Evolutionary conservation across 2,113 vertebrate species (phyloP), one percentile per base, ranked within the genome.

Genomic region (Trachemys scripta): DNA sequence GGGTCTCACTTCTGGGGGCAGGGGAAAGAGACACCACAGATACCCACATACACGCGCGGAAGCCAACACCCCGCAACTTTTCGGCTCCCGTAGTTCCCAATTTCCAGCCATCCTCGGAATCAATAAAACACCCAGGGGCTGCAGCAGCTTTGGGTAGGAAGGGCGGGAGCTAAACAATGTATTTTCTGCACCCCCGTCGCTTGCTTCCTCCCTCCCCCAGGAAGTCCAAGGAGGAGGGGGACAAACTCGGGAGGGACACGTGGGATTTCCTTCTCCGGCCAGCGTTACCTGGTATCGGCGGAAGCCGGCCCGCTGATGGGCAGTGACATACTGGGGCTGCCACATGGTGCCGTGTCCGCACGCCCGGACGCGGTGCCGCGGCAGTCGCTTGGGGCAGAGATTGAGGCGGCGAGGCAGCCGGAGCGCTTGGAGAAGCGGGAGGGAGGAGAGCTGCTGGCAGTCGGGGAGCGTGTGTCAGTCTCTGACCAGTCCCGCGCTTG

Each of bases 221-320:
- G 38, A 47, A 10, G 31, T 65, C 42, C 29, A 29, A 59, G 45
- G 45, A 27, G 27, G 16, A 35, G 24, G 25, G 35, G 42, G 31
- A 10, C 29, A 6, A 25, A 29, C 13, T 12, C 8, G 4, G 29
- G 13, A 49, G 20, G 35, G 42, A 27, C 56, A 11, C 56, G 5
- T 9, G 24, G 13, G 12, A 35, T 50, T 20, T 20, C 50, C 50
- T 25, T n/a, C 6, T 53, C 6, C 13, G 19, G 7, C 3, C 11
- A 29, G 69, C 29, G 1, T 93, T 96, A 98, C 98, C 98, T 98
- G 97, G 84, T 98, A 98, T 24, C 82, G 97, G 90, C 97, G 97
- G 95, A 98, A 98, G 82, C 98, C 97, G 42, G 97, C 96, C 90
- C 98, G 94, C 92, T 98, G 98, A 92, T 84, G 92, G 42, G 5